A percentile compares a stretch with the other conserved stretches of the same genome.
Evolutionary conservation across 2,888 invertebrate species (phyloP).

Genomic region (Erebia aethiops): DNA sequence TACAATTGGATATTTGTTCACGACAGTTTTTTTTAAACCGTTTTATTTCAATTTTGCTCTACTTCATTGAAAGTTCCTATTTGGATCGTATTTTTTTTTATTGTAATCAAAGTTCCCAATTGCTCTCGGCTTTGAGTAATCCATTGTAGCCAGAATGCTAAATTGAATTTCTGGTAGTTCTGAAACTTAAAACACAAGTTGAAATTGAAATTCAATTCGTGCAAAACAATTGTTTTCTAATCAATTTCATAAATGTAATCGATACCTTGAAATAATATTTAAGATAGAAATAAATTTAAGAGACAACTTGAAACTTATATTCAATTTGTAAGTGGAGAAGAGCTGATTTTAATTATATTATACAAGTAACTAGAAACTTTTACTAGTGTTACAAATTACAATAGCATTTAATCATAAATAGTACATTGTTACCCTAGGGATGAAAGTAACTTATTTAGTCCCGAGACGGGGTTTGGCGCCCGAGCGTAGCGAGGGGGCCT

Average conservation of each 20-base stretch:
- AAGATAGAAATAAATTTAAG: neutral
- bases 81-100: conserved; percentile 1
- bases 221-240: conserved; percentile 1
- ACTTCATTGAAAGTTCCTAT: neutral
- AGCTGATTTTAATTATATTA: neutral
- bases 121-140: neutral
- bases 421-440: too few relatives aligned
- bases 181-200: conserved; percentile 6
- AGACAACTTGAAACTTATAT: neutral
- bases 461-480: too few relatives aligned
- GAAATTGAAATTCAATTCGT: conserved; percentile 3
- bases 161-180: conserved; percentile 11
- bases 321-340: neutral
- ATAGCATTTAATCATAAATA: too few relatives aligned
- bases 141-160: neutral
- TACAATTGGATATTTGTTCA: too few relatives aligned
- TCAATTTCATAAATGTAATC: conserved; percentile 9
- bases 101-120: conserved; percentile 2
- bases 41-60: neutral
- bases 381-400: neutral
- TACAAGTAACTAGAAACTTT: neutral
- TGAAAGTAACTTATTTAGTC: too few relatives aligned
- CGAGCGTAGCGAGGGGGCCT: too few relatives aligned
- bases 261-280: neutral
- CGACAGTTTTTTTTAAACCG: too few relatives aligned